These are phyloP conservation scores for Syrista parreyssii DNA, from an alignment of 2,888 invertebrate genomes.

Conservation along the genomic window DNA sequence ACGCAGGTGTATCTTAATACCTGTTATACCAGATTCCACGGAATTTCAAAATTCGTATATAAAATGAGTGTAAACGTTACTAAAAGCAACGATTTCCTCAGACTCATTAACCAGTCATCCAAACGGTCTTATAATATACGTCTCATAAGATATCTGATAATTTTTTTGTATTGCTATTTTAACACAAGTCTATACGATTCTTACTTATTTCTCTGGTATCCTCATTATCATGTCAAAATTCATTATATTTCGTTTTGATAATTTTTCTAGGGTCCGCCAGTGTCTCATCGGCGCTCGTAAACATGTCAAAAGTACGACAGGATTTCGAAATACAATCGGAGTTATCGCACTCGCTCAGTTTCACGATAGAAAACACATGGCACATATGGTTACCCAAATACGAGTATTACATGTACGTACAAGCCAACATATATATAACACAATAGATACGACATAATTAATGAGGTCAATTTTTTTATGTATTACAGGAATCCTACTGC, in stretches of 20 bases:
- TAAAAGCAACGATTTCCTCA: neutral
- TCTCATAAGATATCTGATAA: neutral
- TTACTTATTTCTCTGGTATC: neutral
- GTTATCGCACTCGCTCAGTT: neutral
- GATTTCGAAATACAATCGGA: neutral
- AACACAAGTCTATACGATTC: neutral
- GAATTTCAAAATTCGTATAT: constrained; percentile 10
- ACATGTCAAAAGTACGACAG: neutral
- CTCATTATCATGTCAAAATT: neutral
- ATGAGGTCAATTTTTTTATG: neutral
- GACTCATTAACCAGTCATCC: neutral
- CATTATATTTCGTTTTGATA: neutral
- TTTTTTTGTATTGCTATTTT: neutral
- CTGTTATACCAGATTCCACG: constrained; percentile 16
- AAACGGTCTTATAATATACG: neutral
- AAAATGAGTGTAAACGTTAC: neutral
- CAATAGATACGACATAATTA: neutral
- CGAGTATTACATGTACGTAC: neutral
- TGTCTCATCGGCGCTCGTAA: neutral
- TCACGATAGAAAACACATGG: neutral
- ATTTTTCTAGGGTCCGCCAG: neutral
- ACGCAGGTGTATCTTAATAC: neutral
- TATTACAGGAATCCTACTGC: neutral
- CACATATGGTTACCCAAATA: neutral
- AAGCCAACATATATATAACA: neutral